Evolutionary conservation across 2,888 invertebrate genomes (phyloP).

Genomic region (Scaptomyza tumidula): DNA sequence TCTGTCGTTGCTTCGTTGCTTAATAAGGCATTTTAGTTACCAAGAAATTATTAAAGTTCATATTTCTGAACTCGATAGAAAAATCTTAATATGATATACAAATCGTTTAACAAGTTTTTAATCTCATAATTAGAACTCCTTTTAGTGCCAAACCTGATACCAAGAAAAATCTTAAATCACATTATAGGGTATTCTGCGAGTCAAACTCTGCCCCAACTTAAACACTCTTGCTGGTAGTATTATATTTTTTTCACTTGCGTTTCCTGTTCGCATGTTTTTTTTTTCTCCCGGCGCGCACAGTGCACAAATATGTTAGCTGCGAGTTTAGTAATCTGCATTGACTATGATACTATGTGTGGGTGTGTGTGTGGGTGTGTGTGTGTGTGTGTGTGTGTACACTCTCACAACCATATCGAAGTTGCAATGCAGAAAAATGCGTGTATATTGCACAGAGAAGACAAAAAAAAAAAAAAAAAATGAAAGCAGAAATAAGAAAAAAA

Average conservation of each 20-base stretch:
- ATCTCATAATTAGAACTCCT: too few relatives aligned
- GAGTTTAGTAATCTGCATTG: conserved; percentile 73
- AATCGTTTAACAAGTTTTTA: too few relatives aligned
- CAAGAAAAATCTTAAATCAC: too few relatives aligned
- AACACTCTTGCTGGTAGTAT: not conserved
- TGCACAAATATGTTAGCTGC: conserved; percentile 71
- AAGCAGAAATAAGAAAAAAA: conserved; percentile 1
- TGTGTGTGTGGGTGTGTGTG: not conserved
- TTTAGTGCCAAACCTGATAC: too few relatives aligned
- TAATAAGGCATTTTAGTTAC: not conserved
- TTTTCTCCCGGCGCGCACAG: conserved; percentile 32
- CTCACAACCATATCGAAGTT: conserved; percentile 23
- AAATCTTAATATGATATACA: too few relatives aligned
- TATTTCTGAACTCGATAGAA: too few relatives aligned
- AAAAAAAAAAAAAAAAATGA: not conserved
- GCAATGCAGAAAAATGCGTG: conserved; percentile 61
- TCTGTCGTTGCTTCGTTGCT: not conserved
- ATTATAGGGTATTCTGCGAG: not conserved
- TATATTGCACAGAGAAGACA: conserved; percentile 25
- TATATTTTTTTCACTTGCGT: conserved; percentile 56
- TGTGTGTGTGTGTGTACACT: conserved; percentile 2
- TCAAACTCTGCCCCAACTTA: not conserved
- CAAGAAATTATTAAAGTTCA: not conserved
- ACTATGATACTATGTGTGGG: conserved; percentile 22
- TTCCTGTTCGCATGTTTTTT: conserved; percentile 43